Evolutionary conservation across 2,113 vertebrate genomes (phyloP).

Genomic region (Prolemur simus): DNA sequence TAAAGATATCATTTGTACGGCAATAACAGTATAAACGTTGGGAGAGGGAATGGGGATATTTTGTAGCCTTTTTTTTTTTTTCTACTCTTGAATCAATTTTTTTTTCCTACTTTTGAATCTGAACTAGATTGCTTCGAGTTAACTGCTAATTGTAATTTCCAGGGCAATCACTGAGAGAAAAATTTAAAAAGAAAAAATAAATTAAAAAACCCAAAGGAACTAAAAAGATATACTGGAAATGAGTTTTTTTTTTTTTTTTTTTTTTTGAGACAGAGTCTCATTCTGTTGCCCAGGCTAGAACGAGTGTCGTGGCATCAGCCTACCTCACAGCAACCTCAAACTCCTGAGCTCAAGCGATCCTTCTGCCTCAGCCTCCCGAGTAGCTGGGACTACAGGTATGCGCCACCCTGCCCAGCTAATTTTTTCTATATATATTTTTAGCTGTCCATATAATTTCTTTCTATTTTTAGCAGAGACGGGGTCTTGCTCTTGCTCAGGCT

Average conservation of each 20-base stretch:
- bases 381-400: no score
- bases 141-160: background rate
- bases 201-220: background rate
- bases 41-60: background rate
- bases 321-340: no score
- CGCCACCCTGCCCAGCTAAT: no score
- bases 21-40: background rate
- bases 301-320: no score
- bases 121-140: background rate
- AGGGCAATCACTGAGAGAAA: background rate
- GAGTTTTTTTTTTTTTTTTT: background rate
- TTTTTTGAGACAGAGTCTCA: no score
- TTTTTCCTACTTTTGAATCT: background rate
- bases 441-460: no score
- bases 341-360: no score
- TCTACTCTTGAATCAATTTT: background rate
- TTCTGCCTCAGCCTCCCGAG: no score
- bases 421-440: no score
- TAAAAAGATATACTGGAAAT: background rate
- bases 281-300: no score
- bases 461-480: no score
- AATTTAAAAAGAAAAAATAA: background rate
- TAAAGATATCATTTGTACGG: background rate
- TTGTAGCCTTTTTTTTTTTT: background rate
- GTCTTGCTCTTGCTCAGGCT: no score